Evolutionary conservation across 1,140 invertebrate genomes (phyloP).

Genomic region (Formica exsecta): DNA sequence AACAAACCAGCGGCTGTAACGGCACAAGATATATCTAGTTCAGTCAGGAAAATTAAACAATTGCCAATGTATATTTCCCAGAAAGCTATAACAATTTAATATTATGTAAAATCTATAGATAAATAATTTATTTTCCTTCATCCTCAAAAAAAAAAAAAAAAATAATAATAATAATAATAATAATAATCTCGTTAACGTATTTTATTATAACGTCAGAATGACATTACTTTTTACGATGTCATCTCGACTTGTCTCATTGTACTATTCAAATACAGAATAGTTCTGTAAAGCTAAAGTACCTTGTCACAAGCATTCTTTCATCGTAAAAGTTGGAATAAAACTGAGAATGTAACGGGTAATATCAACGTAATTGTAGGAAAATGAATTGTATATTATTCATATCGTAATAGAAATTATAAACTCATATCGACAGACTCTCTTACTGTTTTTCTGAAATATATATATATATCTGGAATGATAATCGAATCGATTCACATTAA

Average conservation of each 20-base stretch:
- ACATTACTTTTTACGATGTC: not conserved
- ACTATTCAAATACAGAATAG: not conserved
- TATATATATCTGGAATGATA: conserved; percentile 24
- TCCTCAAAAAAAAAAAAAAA: not conserved
- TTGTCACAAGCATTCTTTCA: not conserved
- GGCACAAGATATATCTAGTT: conserved; percentile 17
- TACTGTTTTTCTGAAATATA: not conserved
- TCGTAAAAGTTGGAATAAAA: conserved; percentile 2
- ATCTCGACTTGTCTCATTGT: conserved; percentile 8
- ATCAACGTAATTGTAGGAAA: not conserved
- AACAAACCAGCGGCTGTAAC: conserved; percentile 41
- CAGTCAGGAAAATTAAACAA: conserved; percentile 42
- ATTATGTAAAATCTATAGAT: not conserved
- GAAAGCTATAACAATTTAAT: not conserved
- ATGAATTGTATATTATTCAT: conserved; percentile 10
- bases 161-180: too few species aligned
- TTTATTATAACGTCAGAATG: not conserved
- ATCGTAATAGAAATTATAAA: not conserved
- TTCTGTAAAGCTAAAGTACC: not conserved
- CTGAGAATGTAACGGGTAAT: not conserved
- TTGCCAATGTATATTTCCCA: not conserved
- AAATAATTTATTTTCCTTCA: too few species aligned
- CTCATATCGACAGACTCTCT: not conserved
- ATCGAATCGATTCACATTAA: conserved; percentile 40
- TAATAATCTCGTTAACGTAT: not conserved